Evolutionary conservation across 2,797 vertebrate genomes (phyloP).

Genomic region (Eulemur coronatus): DNA sequence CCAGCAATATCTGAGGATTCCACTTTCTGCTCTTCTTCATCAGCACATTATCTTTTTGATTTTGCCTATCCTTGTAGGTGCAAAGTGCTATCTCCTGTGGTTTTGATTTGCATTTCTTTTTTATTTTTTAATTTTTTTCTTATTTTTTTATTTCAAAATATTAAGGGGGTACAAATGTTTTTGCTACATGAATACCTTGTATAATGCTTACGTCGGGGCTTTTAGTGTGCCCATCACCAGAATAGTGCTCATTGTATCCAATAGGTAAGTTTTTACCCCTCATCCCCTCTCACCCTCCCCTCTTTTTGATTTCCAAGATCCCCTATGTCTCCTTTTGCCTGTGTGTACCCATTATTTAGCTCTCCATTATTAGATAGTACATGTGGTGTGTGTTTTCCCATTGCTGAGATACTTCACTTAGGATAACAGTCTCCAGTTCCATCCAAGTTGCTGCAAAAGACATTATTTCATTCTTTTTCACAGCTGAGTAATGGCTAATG

Average conservation of each 20-base stretch:
- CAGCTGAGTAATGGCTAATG: neutral
- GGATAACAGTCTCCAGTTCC: neutral
- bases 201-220: neutral
- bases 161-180: neutral
- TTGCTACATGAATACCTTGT: neutral
- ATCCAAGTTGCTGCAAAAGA: neutral
- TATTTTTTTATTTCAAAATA: neutral
- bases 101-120: neutral
- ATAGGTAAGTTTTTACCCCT: neutral
- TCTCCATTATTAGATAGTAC: neutral
- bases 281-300: neutral
- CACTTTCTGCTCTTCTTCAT: neutral
- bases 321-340: neutral
- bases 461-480: neutral
- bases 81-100: neutral
- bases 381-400: neutral
- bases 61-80: neutral
- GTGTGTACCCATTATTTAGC: neutral
- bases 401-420: neutral
- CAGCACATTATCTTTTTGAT: neutral
- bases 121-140: neutral
- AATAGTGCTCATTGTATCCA: neutral
- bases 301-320: neutral
- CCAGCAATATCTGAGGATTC: neutral
- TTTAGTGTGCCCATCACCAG: neutral